Evolutionary conservation across 1,140 invertebrate genomes (phyloP), one percentile per base, ranked within the genome.

Genomic region (Campoletis sonorensis): DNA sequence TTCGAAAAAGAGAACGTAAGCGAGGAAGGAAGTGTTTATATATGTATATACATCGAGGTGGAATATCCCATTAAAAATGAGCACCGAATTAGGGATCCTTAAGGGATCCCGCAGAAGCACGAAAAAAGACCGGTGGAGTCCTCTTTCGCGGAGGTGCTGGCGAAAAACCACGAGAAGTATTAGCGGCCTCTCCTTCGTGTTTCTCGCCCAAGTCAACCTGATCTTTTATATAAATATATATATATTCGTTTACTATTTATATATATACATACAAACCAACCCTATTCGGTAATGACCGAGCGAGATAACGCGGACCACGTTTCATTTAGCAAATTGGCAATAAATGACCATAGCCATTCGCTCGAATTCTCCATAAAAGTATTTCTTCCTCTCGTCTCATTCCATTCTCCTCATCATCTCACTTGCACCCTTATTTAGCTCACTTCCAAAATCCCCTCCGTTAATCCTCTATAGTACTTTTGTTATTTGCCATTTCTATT

Each of bases 301-400:
- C 85, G 85, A 87, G 84, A 81, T 45, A 45, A 45, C 40, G 80
- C 80, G 84, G 86, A 85, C 82, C 85, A 88, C 85, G 87, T 88
- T 92, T 91, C 91, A 92, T 92, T 92, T 91, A 91, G 91, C 90
- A 91, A 92, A 92, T 92, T 91, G 90, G 88, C 90, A 91, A 91
- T 91, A 91, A 92, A 92, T 91, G 88, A 83, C 88, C 89, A 91
- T 90, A 88, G 89, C 88, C 88, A 89, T 91, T 87, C 87, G 85
- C 82, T 79, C 73, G 79, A 82, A 86, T 86, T 85, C 85, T 86
- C 87, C 84, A 84, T 87, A 86, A 86, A 88, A 83, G 84, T 30
- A 5, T 67, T 27, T 30, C 4, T 27, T 18, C 16, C 15, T 26
- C 40, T 26, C 40, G 7, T 64, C 4, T 61, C 27, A 45, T 71